Evolutionary conservation across 1,140 invertebrate species (phyloP).

Genomic region (Ceratitis capitata): DNA sequence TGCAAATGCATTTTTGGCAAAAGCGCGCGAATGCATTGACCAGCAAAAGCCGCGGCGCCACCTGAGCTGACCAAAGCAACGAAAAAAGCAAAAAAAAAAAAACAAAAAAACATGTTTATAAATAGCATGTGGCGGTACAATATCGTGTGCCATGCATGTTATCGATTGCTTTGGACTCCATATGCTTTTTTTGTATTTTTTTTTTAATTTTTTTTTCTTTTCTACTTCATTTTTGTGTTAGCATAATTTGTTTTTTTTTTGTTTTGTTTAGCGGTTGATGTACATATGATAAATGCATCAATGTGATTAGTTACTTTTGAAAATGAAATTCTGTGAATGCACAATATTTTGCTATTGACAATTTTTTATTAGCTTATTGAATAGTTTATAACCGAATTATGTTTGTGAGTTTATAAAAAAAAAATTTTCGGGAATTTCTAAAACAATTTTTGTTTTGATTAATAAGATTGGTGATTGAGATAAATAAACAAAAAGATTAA

Average conservation of each 20-base stretch:
- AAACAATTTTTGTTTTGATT: too few species aligned
- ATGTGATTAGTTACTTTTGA: constrained; percentile 24
- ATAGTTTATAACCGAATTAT: neutral
- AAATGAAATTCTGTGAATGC: neutral
- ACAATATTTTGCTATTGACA: neutral
- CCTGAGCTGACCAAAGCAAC: neutral
- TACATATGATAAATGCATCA: constrained; percentile 14
- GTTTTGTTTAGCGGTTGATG: neutral
- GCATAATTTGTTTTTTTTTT: neutral
- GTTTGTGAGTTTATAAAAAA: neutral
- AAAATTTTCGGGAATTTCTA: too few species aligned
- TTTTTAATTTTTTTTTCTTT: neutral
- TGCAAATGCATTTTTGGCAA: neutral
- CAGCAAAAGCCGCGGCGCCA: neutral
- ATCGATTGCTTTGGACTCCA: neutral
- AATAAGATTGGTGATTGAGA: too few species aligned
- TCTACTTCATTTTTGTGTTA: neutral
- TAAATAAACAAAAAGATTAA: too few species aligned
- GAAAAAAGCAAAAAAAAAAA: neutral
- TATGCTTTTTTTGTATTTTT: neutral
- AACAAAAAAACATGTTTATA: neutral
- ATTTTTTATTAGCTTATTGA: neutral
- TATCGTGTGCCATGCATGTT: neutral
- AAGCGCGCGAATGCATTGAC: constrained; percentile 22
- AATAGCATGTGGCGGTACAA: neutral